These are phyloP conservation scores for Eulemur rufifrons DNA, from an alignment of 2,113 vertebrate genomes.

Conservation along the genomic window DNA sequence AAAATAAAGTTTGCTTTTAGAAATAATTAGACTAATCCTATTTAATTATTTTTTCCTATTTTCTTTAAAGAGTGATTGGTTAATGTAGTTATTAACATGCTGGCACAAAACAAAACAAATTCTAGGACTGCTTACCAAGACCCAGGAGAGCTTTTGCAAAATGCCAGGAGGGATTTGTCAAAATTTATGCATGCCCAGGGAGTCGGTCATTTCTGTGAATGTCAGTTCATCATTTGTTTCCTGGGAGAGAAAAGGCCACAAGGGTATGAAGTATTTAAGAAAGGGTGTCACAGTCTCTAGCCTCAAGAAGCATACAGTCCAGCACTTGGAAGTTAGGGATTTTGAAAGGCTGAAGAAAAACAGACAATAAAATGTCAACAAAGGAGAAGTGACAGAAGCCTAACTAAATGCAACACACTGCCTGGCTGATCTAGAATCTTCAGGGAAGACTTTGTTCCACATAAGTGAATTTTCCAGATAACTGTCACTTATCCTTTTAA, in stretches of 20 bases:
- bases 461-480: constrained; percentile 53
- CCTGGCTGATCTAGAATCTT: constrained; percentile 8
- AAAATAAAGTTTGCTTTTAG: background rate
- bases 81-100: background rate
- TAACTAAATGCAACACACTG: background rate
- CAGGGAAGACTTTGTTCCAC: background rate
- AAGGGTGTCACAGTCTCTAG: background rate
- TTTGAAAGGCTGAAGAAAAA: background rate
- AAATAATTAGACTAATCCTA: background rate
- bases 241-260: background rate
- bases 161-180: background rate
- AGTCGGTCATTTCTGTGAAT: background rate
- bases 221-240: background rate
- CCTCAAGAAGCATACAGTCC: background rate
- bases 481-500: constrained; percentile 55
- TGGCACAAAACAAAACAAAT: background rate
- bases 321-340: background rate
- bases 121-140: background rate
- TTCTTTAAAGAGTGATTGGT: background rate
- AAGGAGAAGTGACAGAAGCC: background rate
- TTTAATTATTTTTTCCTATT: background rate
- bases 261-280: background rate
- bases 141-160: background rate
- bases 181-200: background rate
- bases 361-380: background rate